Evolutionary conservation across 2,113 vertebrate genomes (phyloP), one percentile per base, ranked within the genome.

Genomic region (Arothron firmamentum): DNA sequence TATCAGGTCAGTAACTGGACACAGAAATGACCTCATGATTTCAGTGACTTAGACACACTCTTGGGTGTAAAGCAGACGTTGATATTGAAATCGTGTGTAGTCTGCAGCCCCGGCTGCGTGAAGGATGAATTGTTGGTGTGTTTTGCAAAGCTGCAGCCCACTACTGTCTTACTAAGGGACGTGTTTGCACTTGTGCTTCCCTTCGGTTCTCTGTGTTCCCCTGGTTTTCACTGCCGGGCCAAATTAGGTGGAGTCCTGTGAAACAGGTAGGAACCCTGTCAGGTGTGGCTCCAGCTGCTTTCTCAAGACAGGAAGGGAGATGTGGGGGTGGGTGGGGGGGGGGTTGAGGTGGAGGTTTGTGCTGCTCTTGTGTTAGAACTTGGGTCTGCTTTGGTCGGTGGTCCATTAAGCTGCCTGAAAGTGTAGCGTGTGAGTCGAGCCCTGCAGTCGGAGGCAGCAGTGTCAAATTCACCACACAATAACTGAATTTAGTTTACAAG

Each of bases 1-100:
- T 98, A 97, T 82, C 96, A 97, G 95, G 96, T 98, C 43, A 92
- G 93, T 75, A 38, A 13, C 58, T 17, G 46, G 25, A 34, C 18
- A 1, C 60, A 38, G 19, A 0, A 19, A 20, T 21, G 12, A 31
- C 3, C 9, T 1, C 34, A 12, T 12, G 34, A 10, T 38, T 12
- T 12, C 34, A 10, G 34, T 2, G 9, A 38, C 34, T 38, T 12
- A 16, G 43, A 45, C 16, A 5, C 43, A 45, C 12, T 17, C 14
- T 16, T 45, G 43, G 43, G 1, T 45, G 6, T 10, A 31, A 38
- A 38, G 34, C 34, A 38, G 34, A 38, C 34, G 2, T 38, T 38
- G 34, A 12, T 11, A 9, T 2, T 1, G 34, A 38, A 11, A 9
- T 38, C 1, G 8, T 3, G 34, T 11, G 34, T 38, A 38, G 6